Percentiles rank a stretch among this genome's conserved stretches.
Evolutionary conservation across 2,113 vertebrate genomes (phyloP).

Genomic region (Stercorarius parasiticus): DNA sequence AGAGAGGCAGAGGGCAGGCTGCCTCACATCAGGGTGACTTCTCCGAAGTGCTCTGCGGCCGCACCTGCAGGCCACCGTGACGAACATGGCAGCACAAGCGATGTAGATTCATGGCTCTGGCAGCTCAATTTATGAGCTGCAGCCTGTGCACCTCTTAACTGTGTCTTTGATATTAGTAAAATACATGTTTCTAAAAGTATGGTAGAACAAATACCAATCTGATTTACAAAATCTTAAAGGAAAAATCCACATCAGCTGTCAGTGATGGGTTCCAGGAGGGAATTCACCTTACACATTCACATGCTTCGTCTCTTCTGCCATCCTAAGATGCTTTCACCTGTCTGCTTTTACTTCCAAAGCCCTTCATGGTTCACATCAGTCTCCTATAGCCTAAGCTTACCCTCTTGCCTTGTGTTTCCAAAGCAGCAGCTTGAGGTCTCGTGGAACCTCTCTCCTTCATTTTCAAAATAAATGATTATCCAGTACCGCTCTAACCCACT

Average conservation of each 20-base stretch:
- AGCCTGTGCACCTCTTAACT: not conserved
- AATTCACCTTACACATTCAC: not conserved
- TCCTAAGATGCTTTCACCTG: not conserved
- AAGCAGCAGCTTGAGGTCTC: not conserved
- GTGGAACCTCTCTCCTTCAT: not conserved
- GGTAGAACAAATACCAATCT: not conserved
- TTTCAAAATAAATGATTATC: not conserved
- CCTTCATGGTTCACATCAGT: not conserved
- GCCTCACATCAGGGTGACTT: not conserved
- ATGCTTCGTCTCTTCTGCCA: not conserved
- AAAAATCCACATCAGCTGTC: not conserved
- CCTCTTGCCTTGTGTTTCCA: not conserved
- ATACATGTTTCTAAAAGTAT: not conserved
- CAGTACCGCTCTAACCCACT: not conserved
- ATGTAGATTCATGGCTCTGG: not conserved
- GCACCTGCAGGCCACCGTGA: not conserved
- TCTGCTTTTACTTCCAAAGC: not conserved
- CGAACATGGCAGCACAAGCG: not conserved
- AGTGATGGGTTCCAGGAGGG: not conserved
- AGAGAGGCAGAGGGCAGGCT: not conserved
- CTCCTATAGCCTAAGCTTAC: not conserved
- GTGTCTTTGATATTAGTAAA: not conserved
- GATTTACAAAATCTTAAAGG: not conserved
- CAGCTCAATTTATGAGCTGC: not conserved
- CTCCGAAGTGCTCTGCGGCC: not conserved